Conservation (phyloP, 2,888 invertebrate species). For the Eristalis arbustorum region DNA sequence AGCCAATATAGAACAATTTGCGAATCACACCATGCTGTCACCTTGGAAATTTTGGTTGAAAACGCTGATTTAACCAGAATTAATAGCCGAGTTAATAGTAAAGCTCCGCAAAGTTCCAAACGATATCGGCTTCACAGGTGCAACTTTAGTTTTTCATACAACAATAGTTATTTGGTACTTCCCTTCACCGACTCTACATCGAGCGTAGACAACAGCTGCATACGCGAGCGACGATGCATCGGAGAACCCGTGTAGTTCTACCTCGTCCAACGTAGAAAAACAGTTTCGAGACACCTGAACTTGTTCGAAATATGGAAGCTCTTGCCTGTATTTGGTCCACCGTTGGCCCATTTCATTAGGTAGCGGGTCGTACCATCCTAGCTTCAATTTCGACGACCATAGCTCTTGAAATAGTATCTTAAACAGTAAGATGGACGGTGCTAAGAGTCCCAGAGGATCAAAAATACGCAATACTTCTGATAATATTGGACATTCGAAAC, state of each 20-base stretch:
- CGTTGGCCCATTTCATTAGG: conserved; percentile 17
- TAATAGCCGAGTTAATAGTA: conserved; percentile 3
- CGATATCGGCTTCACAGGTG: conserved; percentile 36
- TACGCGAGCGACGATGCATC: conserved; percentile 16
- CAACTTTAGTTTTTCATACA: conserved; percentile 17
- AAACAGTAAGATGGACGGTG: conserved; percentile 50
- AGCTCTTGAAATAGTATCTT: conserved; percentile 60
- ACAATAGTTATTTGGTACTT: background rate
- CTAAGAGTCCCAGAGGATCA: conserved; percentile 53
- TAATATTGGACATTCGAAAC: background rate
- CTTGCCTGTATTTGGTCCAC: conserved; percentile 6
- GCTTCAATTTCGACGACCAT: conserved; percentile 36
- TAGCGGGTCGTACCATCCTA: conserved; percentile 50
- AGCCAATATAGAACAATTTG: background rate
- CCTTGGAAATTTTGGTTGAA: too few relatives aligned
- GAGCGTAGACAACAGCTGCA: conserved; percentile 11
- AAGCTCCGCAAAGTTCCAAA: conserved; percentile 29
- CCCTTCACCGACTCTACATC: background rate
- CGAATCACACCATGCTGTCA: too few relatives aligned
- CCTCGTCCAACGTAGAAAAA: background rate
- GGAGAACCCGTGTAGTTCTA: conserved; percentile 19
- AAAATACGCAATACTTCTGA: background rate
- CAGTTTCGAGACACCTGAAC: background rate
- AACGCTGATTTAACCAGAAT: too few relatives aligned
- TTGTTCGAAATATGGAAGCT: background rate